Conservation (phyloP, 1,140 invertebrate species). For the Trichonephila clavipes region DNA sequence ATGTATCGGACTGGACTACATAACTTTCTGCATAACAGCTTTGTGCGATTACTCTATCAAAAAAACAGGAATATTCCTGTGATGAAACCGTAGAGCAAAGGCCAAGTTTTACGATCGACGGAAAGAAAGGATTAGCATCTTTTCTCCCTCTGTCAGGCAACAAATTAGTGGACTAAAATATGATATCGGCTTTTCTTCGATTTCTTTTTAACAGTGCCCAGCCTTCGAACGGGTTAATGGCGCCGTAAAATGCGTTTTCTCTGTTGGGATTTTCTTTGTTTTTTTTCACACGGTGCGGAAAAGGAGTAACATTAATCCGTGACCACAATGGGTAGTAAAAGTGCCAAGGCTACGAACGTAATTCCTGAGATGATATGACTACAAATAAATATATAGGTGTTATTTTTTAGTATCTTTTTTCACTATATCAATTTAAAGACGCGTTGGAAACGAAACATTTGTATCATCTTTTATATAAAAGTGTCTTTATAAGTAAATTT, state of each 20-base stretch:
- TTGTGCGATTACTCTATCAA: no score
- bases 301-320: not conserved
- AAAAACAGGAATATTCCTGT: no score
- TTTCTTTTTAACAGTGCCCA: not conserved
- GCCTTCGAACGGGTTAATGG: not conserved
- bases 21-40: no score
- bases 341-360: not conserved
- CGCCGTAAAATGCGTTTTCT: not conserved
- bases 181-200: not conserved
- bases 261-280: not conserved
- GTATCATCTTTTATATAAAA: no score
- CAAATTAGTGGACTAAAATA: constrained; percentile 11
- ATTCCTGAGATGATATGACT: not conserved
- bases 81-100: not conserved
- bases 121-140: not conserved
- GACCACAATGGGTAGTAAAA: constrained; percentile 1
- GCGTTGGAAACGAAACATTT: no score
- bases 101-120: not conserved
- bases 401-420: no score
- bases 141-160: not conserved
- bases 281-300: not conserved
- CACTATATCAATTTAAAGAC: no score
- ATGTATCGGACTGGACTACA: no score
- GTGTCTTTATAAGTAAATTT: no score
- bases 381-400: not conserved